Base-by-base conservation (phyloP, 30 jellyfish, hydroid and myxozoan species). In the Morbakka virulenta region DNA sequence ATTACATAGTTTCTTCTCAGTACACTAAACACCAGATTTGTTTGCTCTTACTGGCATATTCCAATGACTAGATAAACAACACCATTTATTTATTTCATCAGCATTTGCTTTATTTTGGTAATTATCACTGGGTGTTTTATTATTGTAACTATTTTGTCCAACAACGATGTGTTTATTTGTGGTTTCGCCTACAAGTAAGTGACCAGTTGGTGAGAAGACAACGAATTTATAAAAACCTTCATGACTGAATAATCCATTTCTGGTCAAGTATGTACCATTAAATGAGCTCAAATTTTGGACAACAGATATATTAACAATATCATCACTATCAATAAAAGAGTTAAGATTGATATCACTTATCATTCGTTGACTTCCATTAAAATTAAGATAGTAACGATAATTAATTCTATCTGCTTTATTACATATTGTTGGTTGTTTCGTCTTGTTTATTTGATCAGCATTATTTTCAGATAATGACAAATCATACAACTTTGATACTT, bases 401-500 rank as follows among this genome's bases (percentile, higher is more conserved):
- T n/a, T n/a, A n/a, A n/a, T n/a, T n/a, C n/a, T n/a, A n/a, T n/a
- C n/a, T n/a, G n/a, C n/a, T n/a, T n/a, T n/a, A n/a, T n/a, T n/a
- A n/a, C n/a, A 30, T 66, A 66, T 14, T 4, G 76, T 67, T n/a
- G 82, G 82, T 79, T 79, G 81, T n/a, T 30, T 64, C 50, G 74
- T 29, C 22, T 67, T 2, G 28, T 64, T 3, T 0, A 82, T 77
- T 65, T 79, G 89, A 13, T 79, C 83, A 20, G 83, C 89, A 30
- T 79, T 75, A 64, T 41, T 27, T 79, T 79, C 67, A 28, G 21
- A 36, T 27, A 79, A 24, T 32, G 83, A 21, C 50, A 23, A 67
- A 62, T 79, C 89, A 51, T 65, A 65, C n/a, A 79, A 30, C 21
- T 35, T 79, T 26, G 83, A 66, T 65, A 79, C 82, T 66, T 79